These are phyloP conservation scores for Helicoverpa armigera DNA, from an alignment of 1,140 invertebrate genomes.

Conservation along the genomic window DNA sequence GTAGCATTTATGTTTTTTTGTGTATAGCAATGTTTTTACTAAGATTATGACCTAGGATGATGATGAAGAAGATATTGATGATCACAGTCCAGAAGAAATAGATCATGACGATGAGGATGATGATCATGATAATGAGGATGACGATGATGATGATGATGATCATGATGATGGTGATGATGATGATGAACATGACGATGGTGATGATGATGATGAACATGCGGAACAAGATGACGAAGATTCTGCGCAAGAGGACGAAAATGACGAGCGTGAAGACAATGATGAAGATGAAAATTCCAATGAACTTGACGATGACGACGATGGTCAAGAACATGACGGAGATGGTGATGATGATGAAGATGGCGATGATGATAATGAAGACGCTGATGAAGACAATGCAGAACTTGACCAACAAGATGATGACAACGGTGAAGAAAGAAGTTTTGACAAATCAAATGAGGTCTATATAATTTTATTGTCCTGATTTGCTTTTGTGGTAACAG, in stretches of 20 bases:
- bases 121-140: slow-evolving; percentile 58
- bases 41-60: slow-evolving; percentile 46
- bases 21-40: neutral
- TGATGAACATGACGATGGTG: slow-evolving; percentile 57
- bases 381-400: slow-evolving; percentile 58
- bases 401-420: slow-evolving; percentile 65
- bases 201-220: slow-evolving; percentile 61
- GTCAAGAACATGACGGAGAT: slow-evolving; percentile 58
- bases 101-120: slow-evolving; percentile 58
- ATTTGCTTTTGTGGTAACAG: neutral
- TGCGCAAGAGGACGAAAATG: slow-evolving; percentile 52
- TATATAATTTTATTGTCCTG: slow-evolving; percentile 42
- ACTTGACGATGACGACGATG: slow-evolving; percentile 55
- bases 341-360: slow-evolving; percentile 62
- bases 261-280: slow-evolving; percentile 58
- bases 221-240: slow-evolving; percentile 62
- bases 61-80: slow-evolving; percentile 53
- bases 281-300: slow-evolving; percentile 58
- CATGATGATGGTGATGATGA: slow-evolving; percentile 52
- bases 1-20: neutral
- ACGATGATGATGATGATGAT: slow-evolving; percentile 61
- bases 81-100: slow-evolving; percentile 59
- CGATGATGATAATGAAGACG: slow-evolving; percentile 61
- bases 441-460: slow-evolving; percentile 58
- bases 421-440: slow-evolving; percentile 58